Evolutionary conservation across 2,797 vertebrate species (phyloP).

Genomic region (Leucoraja ocellata): DNA sequence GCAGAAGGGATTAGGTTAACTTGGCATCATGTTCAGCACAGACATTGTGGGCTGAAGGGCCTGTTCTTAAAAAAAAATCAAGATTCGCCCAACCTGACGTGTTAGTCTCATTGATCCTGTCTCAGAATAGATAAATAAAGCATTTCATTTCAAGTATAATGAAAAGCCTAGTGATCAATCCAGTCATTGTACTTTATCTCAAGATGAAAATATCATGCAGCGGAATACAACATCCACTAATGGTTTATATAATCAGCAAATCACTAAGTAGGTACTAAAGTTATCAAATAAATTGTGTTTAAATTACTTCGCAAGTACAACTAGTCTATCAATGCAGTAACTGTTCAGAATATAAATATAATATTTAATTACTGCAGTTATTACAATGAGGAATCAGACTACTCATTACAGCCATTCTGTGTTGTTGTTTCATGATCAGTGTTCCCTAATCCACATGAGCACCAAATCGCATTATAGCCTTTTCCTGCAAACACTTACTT

Average conservation of each 20-base stretch:
- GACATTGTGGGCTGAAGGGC: too few relatives aligned
- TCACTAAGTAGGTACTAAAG: background rate
- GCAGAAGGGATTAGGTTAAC: too few relatives aligned
- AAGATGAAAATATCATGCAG: background rate
- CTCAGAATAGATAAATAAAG: background rate
- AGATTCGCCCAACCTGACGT: background rate
- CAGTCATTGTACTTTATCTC: background rate
- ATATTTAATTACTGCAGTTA: background rate
- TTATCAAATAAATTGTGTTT: conserved; percentile 15
- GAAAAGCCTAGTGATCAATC: background rate
- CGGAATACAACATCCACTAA: conserved; percentile 3
- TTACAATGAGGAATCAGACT: background rate
- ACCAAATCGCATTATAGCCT: background rate
- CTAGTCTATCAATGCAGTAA: background rate
- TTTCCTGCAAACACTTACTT: background rate
- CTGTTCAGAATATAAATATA: background rate
- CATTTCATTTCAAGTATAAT: background rate
- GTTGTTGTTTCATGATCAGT: too few relatives aligned
- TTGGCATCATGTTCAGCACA: too few relatives aligned
- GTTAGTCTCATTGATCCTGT: background rate
- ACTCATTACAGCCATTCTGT: background rate
- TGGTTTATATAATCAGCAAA: background rate
- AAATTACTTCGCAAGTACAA: background rate
- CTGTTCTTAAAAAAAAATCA: background rate
- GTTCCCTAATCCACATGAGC: background rate